Conservation (phyloP, 2,888 invertebrate species). For the Synanthedon tipuliformis region DNA sequence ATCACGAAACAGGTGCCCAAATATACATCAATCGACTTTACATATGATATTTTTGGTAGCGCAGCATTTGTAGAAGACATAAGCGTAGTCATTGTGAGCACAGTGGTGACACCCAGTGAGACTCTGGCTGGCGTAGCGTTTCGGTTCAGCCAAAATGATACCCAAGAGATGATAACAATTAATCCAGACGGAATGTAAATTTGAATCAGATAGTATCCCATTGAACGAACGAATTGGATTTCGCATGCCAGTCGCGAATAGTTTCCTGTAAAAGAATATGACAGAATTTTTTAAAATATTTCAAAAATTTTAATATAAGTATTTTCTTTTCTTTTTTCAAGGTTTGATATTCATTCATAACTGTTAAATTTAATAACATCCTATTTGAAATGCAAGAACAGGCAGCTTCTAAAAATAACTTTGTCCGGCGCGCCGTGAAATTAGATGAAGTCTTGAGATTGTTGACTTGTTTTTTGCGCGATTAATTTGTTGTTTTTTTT, state of each 20-base stretch:
- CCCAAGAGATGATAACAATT: slow-evolving; percentile 98
- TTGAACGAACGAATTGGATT: slow-evolving; percentile 96
- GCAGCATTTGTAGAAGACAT: slow-evolving; percentile 97
- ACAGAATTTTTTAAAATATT: not conserved
- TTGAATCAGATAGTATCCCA: slow-evolving; percentile 99
- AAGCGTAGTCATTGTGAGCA: slow-evolving; percentile 97
- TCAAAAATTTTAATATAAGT: not conserved
- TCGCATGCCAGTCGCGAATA: slow-evolving; percentile 96
- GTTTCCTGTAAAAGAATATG: slow-evolving; percentile 76
- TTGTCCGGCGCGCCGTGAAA: too few species aligned
- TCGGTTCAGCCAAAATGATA: slow-evolving; percentile 95
- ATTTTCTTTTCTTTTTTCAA: not conserved
- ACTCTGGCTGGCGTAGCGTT: slow-evolving; percentile 95
- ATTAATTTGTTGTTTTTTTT: too few species aligned
- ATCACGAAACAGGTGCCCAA: slow-evolving; percentile 98
- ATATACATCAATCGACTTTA: slow-evolving; percentile 97
- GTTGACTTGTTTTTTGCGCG: too few species aligned
- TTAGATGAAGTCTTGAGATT: too few species aligned
- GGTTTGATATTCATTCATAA: too few species aligned
- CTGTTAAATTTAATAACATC: too few species aligned
- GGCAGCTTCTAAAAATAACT: too few species aligned
- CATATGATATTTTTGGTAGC: slow-evolving; percentile 97
- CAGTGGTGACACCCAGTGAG: slow-evolving; percentile 93
- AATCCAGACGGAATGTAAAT: slow-evolving; percentile 97
- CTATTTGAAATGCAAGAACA: too few species aligned